Evolutionary conservation across 2,888 invertebrate species (phyloP), one percentile per base, ranked within the genome.

Genomic region (Cephus pygmeus): DNA sequence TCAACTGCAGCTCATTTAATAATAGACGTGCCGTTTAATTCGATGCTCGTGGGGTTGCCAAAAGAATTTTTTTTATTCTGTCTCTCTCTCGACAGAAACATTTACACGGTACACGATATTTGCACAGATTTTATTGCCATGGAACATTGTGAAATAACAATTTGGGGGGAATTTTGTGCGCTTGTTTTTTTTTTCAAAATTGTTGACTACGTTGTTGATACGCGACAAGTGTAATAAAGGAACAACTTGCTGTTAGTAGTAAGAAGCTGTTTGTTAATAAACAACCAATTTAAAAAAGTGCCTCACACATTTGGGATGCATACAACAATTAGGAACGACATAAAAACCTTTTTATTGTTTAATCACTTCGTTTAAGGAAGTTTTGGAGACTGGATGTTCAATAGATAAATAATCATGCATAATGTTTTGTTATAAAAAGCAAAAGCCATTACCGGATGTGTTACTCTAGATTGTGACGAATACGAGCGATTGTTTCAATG

Each of bases 1-100:
- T 23, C 56, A 23, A 56, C 56, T 56, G 69, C 75, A 75, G 23
- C 56, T 35, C 34, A 11, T 69, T 69, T 75, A 75, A 69, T 68
- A 34, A 75, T 75, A 75, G 75, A 74, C 34, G 15, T 12, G 56
- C 68, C 34, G 9, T 23, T 56, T 56, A 23, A 56, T 9, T 56
- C 23, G 56, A 56, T 23, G 56, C 23, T 56, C 23, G 56, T 9
- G 23, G 23, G 9, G 23, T 56, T 56, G 56, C 56, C 56, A 56
- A 56, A 56, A 56, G 56, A 15, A 11, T 15, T 33, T 69, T 30
- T 69, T 68, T 40, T 40, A 6, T 15, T 15, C 15, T 40, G 4
- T 35, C 35, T 35, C 23, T 15, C 23, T 40, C 9, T 23, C 23
- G 56, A 56, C 56, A 23, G 6, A 56, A 56, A 56, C 23, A 56